A percentile compares a stretch with the other conserved stretches of the same genome.
phyloP scores from a whole-genome alignment of 2,113 vertebrate species.

The Channa argus region DNA sequence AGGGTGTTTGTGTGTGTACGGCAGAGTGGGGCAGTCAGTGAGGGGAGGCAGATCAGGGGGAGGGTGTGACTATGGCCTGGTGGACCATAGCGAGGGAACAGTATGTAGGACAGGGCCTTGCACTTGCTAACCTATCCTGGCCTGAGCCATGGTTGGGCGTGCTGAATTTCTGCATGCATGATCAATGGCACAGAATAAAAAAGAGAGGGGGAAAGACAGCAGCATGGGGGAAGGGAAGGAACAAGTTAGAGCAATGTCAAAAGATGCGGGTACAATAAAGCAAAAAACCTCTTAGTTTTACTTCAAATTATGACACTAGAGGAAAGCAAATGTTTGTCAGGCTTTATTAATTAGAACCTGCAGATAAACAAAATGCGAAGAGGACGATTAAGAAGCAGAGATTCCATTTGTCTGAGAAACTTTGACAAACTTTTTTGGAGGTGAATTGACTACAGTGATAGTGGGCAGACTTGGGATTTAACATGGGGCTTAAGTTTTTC shows the following conservation, averaged over 20 bases:
- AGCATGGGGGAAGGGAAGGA: constrained; percentile 54
- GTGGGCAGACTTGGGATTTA: no score
- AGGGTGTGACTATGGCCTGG: constrained; percentile 70
- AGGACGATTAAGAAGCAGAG: background rate
- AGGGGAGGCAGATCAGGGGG: constrained; percentile 63
- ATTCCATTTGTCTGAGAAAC: constrained; percentile 19
- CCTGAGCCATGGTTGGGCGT: constrained; percentile 76
- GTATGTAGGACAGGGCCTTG: constrained; percentile 84
- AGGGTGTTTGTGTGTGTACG: constrained; percentile 37
- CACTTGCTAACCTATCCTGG: constrained; percentile 77
- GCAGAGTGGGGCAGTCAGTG: constrained; percentile 33
- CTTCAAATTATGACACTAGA: background rate
- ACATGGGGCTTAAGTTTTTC: constrained; percentile 10
- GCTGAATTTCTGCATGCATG: constrained; percentile 87
- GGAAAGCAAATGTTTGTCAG: background rate
- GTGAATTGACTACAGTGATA: no score
- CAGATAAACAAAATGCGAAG: background rate
- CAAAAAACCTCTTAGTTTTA: constrained; percentile 16
- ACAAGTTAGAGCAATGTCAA: constrained; percentile 57
- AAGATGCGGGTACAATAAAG: constrained; percentile 28
- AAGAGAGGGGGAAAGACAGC: constrained; percentile 64
- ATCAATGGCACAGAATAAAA: constrained; percentile 84
- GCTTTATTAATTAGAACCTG: background rate
- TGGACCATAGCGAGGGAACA: constrained; percentile 76
- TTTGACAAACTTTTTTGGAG: constrained; percentile 35